Evolutionary conservation across 2,888 invertebrate species (phyloP), one percentile per base, ranked within the genome.

Genomic region (Saturnia pavonia): DNA sequence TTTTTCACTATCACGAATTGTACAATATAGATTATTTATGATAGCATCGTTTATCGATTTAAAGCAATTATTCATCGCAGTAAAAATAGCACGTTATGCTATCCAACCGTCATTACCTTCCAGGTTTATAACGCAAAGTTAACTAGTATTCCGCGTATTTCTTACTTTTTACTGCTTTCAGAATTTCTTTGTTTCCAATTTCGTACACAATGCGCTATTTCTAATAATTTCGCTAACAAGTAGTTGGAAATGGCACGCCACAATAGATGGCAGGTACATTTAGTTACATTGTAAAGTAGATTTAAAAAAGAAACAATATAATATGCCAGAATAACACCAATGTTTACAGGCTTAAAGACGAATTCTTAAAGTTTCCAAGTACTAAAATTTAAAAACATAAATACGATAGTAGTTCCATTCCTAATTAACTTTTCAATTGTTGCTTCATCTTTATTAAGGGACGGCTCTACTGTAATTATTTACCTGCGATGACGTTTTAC

Each of bases 401-500:
- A 40, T n/a, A 4, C 19, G 9, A 60, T 65, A 40, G 43, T 43
- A n/a, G 74, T 72, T 76, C 70, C 65, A 73, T 78, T 82, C 82
- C 85, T 84, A 83, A 84, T 85, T 84, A 83, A 78, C 76, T 76
- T 76, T 74, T 80, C 78, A 79, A 84, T 85, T 82, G 80, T 65
- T 79, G 74, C 81, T 80, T 80, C 80, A 79, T 82, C 82, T 88
- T 87, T 87, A 85, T 86, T 82, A 87, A 85, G 83, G 86, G 85
- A 87, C 84, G 88, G 89, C 86, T 84, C 88, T 85, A 86, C 87
- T 79, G 87, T 92, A 92, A 92, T 92, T 91, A 72, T 69, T 40
- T 68, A 89, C 86, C 84, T 85, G 85, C 86, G 90, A 90, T 90
- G 87, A 87, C 90, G 92, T 92, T 91, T 92, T 90, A 90, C 89